Percentiles rank a stretch among this genome's conserved stretches.
phyloP scores from a whole-genome alignment of 2,888 invertebrate genomes.

The Eupithecia insigniata region DNA sequence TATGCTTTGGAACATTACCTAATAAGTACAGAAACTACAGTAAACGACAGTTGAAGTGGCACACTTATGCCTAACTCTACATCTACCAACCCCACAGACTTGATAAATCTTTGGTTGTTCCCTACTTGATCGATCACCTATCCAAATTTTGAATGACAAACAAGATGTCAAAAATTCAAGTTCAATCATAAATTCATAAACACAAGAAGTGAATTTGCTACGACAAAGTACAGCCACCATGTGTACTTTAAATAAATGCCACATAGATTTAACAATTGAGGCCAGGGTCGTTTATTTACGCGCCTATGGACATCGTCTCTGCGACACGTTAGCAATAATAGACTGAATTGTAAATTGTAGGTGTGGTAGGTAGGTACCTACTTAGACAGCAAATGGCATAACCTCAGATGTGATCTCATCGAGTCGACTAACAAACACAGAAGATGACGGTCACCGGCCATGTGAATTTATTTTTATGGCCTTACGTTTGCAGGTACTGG shows the following conservation, averaged over 20 bases:
- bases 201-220: not conserved
- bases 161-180: too few relatives aligned
- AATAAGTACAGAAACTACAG: not conserved
- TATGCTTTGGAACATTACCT: not conserved
- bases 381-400: constrained; percentile 16
- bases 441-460: constrained; percentile 19
- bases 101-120: not conserved
- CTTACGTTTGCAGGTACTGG: not conserved
- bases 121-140: not conserved
- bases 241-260: not conserved
- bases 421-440: constrained; percentile 1
- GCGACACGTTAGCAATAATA: constrained; percentile 53
- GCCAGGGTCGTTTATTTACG: constrained; percentile 70
- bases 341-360: constrained; percentile 21
- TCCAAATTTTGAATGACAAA: not conserved
- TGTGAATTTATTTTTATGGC: constrained; percentile 13
- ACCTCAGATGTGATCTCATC: constrained; percentile 48
- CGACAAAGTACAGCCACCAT: not conserved
- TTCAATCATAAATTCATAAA: too few relatives aligned
- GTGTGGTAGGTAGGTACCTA: constrained; percentile 9
- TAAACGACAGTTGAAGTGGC: constrained; percentile 6
- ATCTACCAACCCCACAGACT: not conserved
- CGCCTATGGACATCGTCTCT: constrained; percentile 59
- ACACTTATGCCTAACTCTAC: not conserved
- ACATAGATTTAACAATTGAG: constrained; percentile 51